Conservation (phyloP, 2,113 vertebrate species). For the Pampusana beccarii region DNA sequence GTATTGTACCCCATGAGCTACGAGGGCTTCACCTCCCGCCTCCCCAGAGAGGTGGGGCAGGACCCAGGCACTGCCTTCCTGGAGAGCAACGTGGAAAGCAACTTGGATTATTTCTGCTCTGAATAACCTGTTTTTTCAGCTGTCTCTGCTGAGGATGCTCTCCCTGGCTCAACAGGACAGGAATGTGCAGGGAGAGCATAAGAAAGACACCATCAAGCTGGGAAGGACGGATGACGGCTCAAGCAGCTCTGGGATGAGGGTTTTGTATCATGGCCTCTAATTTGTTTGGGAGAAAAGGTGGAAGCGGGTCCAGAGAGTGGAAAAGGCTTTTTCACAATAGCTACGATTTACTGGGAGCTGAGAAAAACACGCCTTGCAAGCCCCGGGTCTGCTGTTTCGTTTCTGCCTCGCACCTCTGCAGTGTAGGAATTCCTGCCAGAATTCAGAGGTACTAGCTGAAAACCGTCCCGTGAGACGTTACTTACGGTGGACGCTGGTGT, state of each 20-base stretch:
- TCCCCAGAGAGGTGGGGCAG: background rate
- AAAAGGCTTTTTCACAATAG: background rate
- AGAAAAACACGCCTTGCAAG: background rate
- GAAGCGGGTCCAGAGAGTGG: accelerated
- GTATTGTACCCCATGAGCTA: accelerated
- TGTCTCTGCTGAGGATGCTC: background rate
- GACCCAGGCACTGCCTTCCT: background rate
- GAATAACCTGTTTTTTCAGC: background rate
- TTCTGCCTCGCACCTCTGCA: too few species aligned
- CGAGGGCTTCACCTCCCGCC: background rate
- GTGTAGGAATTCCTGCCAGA: too few species aligned
- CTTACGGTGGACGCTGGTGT: too few species aligned
- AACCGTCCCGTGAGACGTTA: too few species aligned
- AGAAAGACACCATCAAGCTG: background rate
- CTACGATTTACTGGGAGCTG: accelerated
- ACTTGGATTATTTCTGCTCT: background rate
- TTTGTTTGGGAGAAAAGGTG: background rate
- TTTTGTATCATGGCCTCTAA: accelerated
- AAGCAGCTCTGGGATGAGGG: background rate
- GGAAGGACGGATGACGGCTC: accelerated
- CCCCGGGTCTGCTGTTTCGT: too few species aligned
- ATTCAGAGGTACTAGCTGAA: too few species aligned
- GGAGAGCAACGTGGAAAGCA: background rate
- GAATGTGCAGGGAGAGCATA: background rate
- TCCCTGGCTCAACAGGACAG: background rate